Percentiles rank a stretch among this genome's conserved stretches.
Evolutionary conservation across 2,113 vertebrate genomes (phyloP).

Genomic region (Procavia capensis): DNA sequence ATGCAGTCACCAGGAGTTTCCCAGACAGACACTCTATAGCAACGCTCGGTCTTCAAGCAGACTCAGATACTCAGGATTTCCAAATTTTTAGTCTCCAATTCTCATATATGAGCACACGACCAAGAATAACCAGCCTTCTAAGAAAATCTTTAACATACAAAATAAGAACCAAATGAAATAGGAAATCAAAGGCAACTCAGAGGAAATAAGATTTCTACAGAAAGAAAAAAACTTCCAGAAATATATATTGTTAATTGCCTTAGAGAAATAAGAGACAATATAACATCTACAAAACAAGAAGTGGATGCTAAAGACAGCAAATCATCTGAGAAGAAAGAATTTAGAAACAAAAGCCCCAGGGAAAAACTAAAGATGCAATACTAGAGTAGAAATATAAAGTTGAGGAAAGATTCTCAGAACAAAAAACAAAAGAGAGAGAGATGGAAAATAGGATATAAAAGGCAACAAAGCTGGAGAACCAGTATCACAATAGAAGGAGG

Average conservation of each 20-base stretch:
- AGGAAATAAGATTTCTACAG: neutral
- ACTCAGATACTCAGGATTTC: neutral
- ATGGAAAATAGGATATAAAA: neutral
- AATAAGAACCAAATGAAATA: neutral
- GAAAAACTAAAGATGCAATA: neutral
- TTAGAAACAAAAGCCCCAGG: neutral
- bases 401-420: neutral
- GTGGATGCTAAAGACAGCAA: neutral
- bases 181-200: neutral
- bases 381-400: neutral
- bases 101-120: neutral
- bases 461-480: neutral
- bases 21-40: neutral
- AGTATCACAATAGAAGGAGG: neutral
- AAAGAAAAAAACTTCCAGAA: constrained; percentile 3
- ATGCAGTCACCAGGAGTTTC: neutral
- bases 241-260: neutral
- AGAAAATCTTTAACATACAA: neutral
- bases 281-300: neutral
- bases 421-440: neutral
- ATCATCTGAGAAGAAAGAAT: neutral
- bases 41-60: neutral
- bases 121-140: neutral
- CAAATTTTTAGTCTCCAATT: neutral
- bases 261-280: neutral